Base-by-base conservation (phyloP, 2,797 vertebrate species). In the Alauda arvensis region DNA sequence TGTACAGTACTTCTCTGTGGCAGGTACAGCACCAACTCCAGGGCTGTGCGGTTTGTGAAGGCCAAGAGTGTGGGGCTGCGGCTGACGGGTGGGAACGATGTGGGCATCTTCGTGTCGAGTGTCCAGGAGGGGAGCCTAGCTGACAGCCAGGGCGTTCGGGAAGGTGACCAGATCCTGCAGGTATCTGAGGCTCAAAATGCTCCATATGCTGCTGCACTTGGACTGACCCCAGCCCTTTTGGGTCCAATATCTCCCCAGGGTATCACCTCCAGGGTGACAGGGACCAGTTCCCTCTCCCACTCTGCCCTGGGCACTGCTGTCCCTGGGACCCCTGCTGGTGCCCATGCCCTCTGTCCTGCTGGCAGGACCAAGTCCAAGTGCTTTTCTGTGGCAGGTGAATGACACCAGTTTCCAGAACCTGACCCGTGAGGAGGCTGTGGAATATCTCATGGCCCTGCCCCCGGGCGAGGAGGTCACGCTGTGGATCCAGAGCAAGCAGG, bases 101-200 rank as follows among this genome's bases (percentile, higher is more conserved):
- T 99, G 4, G 99, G 99, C 49, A 99, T 99, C 96, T 99, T 99
- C 13, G 98, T 99, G 20, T 98, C 98, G 0, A 97, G 98, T 0
- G 98, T 99, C 88, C 99, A 99, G 90, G 98, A 98, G 3, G 98
- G 98, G 84, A 99, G 99, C 94, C 98, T 98, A 0, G 99, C 99
- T 0, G 97, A 98, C 4, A 89, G 80, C 18, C 96, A 98, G 92
- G 99, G 98, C 3, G 94, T 99, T 96, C 97, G 61, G 69, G 98
- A 98, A 83, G 99, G 99, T 3, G 99, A 99, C 84, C 98, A 99
- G 96, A 99, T 99, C 87, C 96, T 99, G 87, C 97, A 99, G 98
- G 99, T 99, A 95, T 45, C 15, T 0, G 0, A 53, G 33, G 24
- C 67, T 83, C 60, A 76, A 51, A 69, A 37, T 1, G 37, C 52